These are phyloP conservation scores for Terebella lapidaria DNA, from an alignment of 2,888 invertebrate species.

Conservation along the genomic window DNA sequence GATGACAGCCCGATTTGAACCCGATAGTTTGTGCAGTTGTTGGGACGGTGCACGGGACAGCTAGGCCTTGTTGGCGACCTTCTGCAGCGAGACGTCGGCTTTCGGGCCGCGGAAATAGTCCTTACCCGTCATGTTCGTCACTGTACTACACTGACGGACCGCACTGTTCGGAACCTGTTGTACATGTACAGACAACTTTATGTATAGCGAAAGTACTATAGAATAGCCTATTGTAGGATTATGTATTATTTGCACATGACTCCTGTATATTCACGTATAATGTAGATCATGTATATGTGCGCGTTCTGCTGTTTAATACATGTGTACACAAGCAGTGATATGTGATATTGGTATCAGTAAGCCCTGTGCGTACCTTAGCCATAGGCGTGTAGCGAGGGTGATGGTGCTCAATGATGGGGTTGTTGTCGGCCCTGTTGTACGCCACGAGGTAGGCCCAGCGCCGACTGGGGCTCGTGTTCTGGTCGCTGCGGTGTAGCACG, in stretches of 20 bases:
- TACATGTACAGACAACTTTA: background rate
- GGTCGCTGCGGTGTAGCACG: conserved; percentile 16
- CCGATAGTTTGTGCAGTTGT: no score
- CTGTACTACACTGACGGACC: conserved; percentile 32
- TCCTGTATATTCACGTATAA: no score
- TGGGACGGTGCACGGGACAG: no score
- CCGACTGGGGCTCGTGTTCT: conserved; percentile 12
- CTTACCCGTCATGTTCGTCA: conserved; percentile 37
- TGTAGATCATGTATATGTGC: no score
- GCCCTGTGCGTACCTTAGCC: conserved; percentile 6
- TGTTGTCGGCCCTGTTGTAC: conserved; percentile 16
- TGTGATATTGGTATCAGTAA: background rate
- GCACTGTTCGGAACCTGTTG: conserved; percentile 37
- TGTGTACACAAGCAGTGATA: background rate
- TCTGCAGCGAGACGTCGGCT: conserved; percentile 3
- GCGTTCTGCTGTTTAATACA: background rate
- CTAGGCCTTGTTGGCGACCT: conserved; percentile 26
- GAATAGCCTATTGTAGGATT: no score
- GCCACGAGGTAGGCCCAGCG: conserved; percentile 15
- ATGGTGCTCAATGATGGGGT: conserved; percentile 13
- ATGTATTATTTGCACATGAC: no score
- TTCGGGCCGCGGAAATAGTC: conserved; percentile 32
- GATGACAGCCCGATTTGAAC: no score
- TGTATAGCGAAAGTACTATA: no score
- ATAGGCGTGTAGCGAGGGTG: conserved; percentile 14